These are phyloP conservation scores for Gryllus longicercus DNA, from an alignment of 2,888 invertebrate genomes.

Conservation along the genomic window DNA sequence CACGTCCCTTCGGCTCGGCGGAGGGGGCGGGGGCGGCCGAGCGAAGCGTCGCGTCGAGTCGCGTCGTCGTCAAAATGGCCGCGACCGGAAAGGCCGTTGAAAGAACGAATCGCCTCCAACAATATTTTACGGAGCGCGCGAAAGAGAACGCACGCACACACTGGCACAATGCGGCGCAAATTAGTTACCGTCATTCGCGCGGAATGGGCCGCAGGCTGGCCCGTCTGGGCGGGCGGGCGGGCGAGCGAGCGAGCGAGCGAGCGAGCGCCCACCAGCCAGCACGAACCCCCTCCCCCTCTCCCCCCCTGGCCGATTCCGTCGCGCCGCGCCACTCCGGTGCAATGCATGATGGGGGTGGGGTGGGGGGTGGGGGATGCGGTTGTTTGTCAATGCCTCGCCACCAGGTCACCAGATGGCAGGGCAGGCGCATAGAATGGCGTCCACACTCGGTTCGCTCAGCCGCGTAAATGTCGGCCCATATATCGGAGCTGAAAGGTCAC, in stretches of 20 bases:
- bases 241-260: no score
- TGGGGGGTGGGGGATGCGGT: neutral
- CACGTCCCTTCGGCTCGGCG: no score
- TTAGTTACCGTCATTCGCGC: slow-evolving; percentile 22
- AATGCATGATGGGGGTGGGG: neutral
- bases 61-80: no score
- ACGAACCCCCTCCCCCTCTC: no score
- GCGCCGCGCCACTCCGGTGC: neutral
- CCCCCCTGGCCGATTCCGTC: no score
- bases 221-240: neutral
- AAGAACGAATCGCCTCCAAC: no score
- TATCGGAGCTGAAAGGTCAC: slow-evolving; percentile 12
- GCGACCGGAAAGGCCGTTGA: no score
- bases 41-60: no score
- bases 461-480: slow-evolving; percentile 19
- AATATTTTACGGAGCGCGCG: no score
- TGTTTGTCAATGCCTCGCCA: slow-evolving; percentile 22
- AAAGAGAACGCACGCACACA: slow-evolving; percentile 11
- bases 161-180: slow-evolving; percentile 24
- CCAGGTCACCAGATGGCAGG: slow-evolving; percentile 24
- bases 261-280: no score
- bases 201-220: neutral
- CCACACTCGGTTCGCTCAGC: slow-evolving; percentile 9
- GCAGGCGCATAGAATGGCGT: slow-evolving; percentile 11
- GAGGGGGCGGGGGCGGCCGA: no score